Conservation (phyloP, 2,113 vertebrate genomes). For the Clinocottus analis region DNA sequence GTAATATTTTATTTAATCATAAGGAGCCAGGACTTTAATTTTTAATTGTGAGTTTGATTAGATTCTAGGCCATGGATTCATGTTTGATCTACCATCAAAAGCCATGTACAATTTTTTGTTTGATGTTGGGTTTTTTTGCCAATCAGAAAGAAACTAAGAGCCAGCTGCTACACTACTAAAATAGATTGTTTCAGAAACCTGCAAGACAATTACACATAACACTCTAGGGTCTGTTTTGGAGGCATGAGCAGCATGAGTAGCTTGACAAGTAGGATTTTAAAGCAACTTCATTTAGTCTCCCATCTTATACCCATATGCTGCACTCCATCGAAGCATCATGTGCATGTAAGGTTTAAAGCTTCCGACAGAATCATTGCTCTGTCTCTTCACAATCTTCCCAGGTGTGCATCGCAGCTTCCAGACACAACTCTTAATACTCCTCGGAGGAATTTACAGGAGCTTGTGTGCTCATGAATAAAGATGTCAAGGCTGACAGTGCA, state of each 20-base stretch:
- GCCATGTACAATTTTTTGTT: slow-evolving; percentile 10
- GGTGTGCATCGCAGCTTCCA: slow-evolving; percentile 63
- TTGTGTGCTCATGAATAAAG: slow-evolving; percentile 81
- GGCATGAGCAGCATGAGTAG: slow-evolving; percentile 28
- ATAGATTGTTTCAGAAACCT: slow-evolving; percentile 56
- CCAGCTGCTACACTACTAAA: slow-evolving; percentile 64
- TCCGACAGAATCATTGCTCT: slow-evolving; percentile 44
- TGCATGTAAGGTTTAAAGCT: slow-evolving; percentile 50
- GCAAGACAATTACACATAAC: slow-evolving; percentile 61
- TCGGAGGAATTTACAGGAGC: slow-evolving; percentile 73
- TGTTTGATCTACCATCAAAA: slow-evolving; percentile 72
- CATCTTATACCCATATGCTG: neutral
- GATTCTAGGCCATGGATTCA: slow-evolving; percentile 73
- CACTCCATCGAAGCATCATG: neutral
- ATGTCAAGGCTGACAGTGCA: slow-evolving; percentile 74
- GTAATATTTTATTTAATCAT: slow-evolving; percentile 71
- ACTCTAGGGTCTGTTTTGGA: slow-evolving; percentile 41
- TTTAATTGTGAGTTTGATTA: slow-evolving; percentile 75
- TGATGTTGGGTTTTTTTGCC: slow-evolving; percentile 37
- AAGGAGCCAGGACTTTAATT: slow-evolving; percentile 60
- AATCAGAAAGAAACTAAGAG: slow-evolving; percentile 54
- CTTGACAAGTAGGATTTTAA: slow-evolving; percentile 52
- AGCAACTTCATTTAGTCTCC: slow-evolving; percentile 44
- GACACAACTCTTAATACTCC: slow-evolving; percentile 77
- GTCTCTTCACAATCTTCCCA: slow-evolving; percentile 62